Percentiles rank a stretch among this genome's conserved stretches.
Evolutionary conservation across 2,888 invertebrate species (phyloP).

Genomic region (Loripinus fragilis): DNA sequence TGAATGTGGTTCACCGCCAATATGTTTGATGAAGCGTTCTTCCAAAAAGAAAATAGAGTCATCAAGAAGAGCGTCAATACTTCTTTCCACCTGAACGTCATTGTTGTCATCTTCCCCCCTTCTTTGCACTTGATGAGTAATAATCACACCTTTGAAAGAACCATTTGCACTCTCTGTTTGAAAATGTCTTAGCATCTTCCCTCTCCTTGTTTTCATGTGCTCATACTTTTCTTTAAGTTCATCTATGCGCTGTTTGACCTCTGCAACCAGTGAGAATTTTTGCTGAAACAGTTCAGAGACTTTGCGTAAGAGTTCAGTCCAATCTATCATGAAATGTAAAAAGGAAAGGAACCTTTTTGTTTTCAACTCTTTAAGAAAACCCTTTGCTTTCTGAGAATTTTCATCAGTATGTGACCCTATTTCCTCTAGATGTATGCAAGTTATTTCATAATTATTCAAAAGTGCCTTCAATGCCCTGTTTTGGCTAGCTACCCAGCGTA

Average conservation of each 20-base stretch:
- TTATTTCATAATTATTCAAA: constrained; percentile 41
- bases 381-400: constrained; percentile 20
- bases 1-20: constrained; percentile 25
- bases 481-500: constrained; percentile 46
- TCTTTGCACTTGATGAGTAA: neutral
- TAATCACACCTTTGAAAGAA: constrained; percentile 18
- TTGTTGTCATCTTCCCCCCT: neutral
- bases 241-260: constrained; percentile 2
- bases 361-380: constrained; percentile 21
- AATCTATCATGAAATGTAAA: constrained; percentile 35
- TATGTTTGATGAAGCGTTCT: constrained; percentile 36
- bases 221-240: constrained; percentile 22
- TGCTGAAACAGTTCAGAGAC: constrained; percentile 32
- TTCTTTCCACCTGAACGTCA: neutral
- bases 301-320: neutral
- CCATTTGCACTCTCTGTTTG: neutral
- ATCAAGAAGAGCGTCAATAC: constrained; percentile 21
- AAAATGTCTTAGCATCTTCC: constrained; percentile 16
- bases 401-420: constrained; percentile 30
- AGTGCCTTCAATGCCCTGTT: constrained; percentile 37
- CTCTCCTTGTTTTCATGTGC: constrained; percentile 27
- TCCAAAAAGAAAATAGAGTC: constrained; percentile 26
- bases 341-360: constrained; percentile 27
- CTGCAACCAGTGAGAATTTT: constrained; percentile 8
- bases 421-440: constrained; percentile 35